Base-by-base conservation (phyloP, 2,797 vertebrate species). In the Thamnophis elegans region DNA sequence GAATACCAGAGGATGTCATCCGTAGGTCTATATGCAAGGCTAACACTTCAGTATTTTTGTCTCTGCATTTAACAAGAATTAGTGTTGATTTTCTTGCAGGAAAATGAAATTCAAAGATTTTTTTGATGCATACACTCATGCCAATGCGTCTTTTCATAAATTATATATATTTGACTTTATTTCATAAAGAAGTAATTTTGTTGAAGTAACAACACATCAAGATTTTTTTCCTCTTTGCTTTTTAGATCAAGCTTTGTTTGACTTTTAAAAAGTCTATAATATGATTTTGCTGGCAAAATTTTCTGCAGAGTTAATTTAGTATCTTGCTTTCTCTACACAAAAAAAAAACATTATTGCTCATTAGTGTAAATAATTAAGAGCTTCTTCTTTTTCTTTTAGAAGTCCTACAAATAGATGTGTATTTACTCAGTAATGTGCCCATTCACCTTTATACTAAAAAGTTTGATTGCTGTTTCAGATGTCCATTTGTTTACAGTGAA, bases 341-440 rank as follows among this genome's bases (percentile, higher is more conserved):
- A 59, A 14, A 14, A 90, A 60, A 95, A 4, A 89, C 91, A 42
- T 93, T 95, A 91, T 94, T 95, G 88, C 89, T 92, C 94, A 94
- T 95, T 94, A 93, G 25, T 18, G 0, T 96, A 95, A 95, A 95
- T 95, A 96, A 95, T 96, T 96, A 92, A 94, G 93, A 95, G 93
- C 65, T 91, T 22, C 68, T 94, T 93, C 88, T 95, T 96, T 93
- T 94, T 58, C 93, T 91, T 53, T 58, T 55, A 90, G 90, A 95
- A 94, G 91, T 89, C 36, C 85, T 59, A 73, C 25, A 0, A 0
- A 92, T 96, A 68, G 53, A 10, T 95, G 94, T 91, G 62, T 90
- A 22, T 0, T 90, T 93, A 65, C 90, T 78, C 87, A 85, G 36
- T 92, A 68, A 55, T 4, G 25, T 85, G 58, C 90, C 78, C 93